Evolutionary conservation across 2,888 invertebrate genomes (phyloP).

Genomic region (Latrodectus elegans): DNA sequence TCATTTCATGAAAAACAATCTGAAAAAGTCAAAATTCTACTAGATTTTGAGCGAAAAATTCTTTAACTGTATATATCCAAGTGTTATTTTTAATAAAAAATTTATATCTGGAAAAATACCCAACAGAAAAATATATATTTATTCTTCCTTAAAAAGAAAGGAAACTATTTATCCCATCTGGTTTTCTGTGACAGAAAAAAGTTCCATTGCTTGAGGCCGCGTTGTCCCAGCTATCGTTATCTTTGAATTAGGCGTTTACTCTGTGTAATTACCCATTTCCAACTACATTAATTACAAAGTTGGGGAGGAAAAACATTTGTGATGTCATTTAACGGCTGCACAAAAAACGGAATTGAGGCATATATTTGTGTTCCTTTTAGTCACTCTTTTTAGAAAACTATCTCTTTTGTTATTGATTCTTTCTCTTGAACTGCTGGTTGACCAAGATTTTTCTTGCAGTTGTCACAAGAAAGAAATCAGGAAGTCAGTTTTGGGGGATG

Average conservation of each 20-base stretch:
- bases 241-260: slow-evolving; percentile 24
- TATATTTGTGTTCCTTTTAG: slow-evolving; percentile 36
- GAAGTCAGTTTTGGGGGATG: not conserved
- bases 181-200: slow-evolving; percentile 12
- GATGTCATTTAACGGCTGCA: slow-evolving; percentile 35
- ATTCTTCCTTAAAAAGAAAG: too few species aligned
- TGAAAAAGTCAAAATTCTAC: too few species aligned
- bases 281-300: slow-evolving; percentile 55
- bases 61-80: too few species aligned
- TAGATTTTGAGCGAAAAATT: too few species aligned
- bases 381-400: slow-evolving; percentile 8
- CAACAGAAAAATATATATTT: too few species aligned
- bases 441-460: not conserved
- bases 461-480: not conserved
- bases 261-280: slow-evolving; percentile 48
- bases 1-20: too few species aligned
- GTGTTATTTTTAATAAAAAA: too few species aligned
- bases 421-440: slow-evolving; percentile 1
- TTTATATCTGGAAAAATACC: too few species aligned
- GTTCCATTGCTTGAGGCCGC: slow-evolving; percentile 9
- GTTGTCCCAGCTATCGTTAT: slow-evolving; percentile 26
- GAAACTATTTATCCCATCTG: slow-evolving; percentile 1
- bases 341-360: slow-evolving; percentile 26
- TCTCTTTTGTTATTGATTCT: slow-evolving; percentile 18
- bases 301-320: slow-evolving; percentile 44